Percentiles rank a stretch among this genome's conserved stretches.
These are phyloP conservation scores for Lobophora halterata DNA, from an alignment of 2,888 invertebrate species.

Conservation along the genomic window DNA sequence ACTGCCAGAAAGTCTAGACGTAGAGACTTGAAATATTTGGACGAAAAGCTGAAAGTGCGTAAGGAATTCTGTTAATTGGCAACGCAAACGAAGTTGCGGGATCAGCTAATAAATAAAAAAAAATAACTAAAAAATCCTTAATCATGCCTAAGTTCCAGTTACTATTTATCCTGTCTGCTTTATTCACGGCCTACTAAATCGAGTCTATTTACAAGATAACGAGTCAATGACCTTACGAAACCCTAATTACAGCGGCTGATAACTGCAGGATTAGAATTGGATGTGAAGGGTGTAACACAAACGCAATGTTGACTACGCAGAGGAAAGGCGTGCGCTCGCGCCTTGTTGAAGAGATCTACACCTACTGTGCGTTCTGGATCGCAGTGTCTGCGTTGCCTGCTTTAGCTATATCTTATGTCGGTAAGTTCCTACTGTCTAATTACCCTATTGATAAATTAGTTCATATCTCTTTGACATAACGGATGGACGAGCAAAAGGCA, in stretches of 20 bases:
- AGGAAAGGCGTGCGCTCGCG: conserved; percentile 48
- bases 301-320: conserved; percentile 40
- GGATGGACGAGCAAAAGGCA: too few species aligned
- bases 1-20: too few species aligned
- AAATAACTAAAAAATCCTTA: too few species aligned
- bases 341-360: conserved; percentile 59
- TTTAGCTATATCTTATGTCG: conserved; percentile 64
- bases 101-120: too few species aligned
- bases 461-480: too few species aligned
- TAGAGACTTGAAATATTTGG: too few species aligned
- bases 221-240: conserved; percentile 23
- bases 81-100: too few species aligned
- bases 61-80: too few species aligned
- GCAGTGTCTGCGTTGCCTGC: conserved; percentile 64
- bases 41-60: too few species aligned
- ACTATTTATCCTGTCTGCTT: conserved; percentile 23
- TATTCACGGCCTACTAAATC: conserved; percentile 16
- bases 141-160: conserved; percentile 26
- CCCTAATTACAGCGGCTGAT: conserved; percentile 12
- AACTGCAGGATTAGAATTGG: conserved; percentile 5
- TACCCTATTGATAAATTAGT: too few species aligned
- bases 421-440: too few species aligned
- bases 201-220: conserved; percentile 19
- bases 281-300: conserved; percentile 14
- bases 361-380: conserved; percentile 68